A percentile compares a stretch with the other conserved stretches of the same genome.
Conservation (phyloP, 2,113 vertebrate species). For the Tamias sibiricus region DNA sequence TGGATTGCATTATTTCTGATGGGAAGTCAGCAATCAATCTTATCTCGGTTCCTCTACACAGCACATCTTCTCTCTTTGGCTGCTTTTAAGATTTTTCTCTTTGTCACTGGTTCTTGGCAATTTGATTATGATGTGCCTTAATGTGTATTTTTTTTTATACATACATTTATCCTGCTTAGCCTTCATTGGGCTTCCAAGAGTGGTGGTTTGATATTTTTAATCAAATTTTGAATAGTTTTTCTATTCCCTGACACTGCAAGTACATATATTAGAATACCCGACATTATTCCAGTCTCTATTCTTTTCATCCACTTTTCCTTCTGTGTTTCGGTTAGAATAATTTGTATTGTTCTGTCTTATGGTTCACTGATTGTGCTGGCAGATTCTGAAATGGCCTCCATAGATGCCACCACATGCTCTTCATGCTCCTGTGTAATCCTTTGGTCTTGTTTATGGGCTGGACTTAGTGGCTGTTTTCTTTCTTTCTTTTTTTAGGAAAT, state of each 20-base stretch:
- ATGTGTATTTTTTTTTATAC: constrained; percentile 49
- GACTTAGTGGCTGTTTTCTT: neutral
- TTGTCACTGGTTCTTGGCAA: constrained; percentile 33
- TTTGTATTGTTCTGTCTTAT: neutral
- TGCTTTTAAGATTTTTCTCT: constrained; percentile 42
- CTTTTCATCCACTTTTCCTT: neutral
- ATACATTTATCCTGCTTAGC: constrained; percentile 29
- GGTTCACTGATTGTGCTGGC: neutral
- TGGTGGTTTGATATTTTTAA: constrained; percentile 6
- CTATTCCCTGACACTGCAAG: neutral
- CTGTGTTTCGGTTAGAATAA: neutral
- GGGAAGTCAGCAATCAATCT: constrained; percentile 44
- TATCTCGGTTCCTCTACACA: neutral
- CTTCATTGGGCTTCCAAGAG: neutral
- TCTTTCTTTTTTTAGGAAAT: no score
- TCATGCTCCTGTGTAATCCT: neutral
- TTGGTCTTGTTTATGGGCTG: neutral
- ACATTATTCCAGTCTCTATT: neutral
- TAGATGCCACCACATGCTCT: neutral
- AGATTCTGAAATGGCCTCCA: constrained; percentile 13
- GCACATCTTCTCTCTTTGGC: neutral
- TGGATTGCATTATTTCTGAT: constrained; percentile 23
- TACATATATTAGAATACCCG: neutral
- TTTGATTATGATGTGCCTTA: constrained; percentile 54
- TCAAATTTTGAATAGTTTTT: neutral